A percentile compares a stretch with the other conserved stretches of the same genome.
These are phyloP conservation scores for Papio anubis DNA, from an alignment of 2,113 vertebrate genomes.

Conservation along the genomic window DNA sequence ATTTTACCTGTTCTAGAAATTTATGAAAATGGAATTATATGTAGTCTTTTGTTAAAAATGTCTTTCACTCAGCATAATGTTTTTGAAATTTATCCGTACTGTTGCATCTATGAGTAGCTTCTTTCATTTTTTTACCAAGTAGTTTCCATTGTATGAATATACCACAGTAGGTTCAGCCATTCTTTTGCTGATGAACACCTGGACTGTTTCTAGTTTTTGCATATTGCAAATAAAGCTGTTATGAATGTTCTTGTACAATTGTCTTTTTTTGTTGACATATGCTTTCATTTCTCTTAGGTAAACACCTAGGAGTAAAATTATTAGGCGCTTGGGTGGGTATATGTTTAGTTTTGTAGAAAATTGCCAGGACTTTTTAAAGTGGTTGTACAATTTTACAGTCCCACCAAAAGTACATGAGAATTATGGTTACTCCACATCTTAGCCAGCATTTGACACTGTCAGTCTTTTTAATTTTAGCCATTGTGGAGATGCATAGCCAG, in stretches of 20 bases:
- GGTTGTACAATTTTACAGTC: neutral
- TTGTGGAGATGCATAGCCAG: neutral
- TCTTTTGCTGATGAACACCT: neutral
- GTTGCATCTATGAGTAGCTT: neutral
- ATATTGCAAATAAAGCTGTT: neutral
- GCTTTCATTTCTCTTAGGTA: neutral
- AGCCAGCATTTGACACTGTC: neutral
- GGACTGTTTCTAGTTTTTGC: neutral
- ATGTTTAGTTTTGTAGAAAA: neutral
- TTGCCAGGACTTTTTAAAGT: neutral
- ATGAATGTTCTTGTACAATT: neutral
- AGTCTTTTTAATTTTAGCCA: neutral
- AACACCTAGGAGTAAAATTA: neutral
- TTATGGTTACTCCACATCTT: neutral
- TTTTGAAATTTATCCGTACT: neutral
- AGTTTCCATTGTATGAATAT: neutral
- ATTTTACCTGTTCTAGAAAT: neutral
- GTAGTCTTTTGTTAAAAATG: neutral
- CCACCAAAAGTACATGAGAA: neutral
- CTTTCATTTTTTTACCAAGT: neutral
- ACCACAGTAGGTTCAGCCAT: neutral
- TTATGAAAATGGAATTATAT: neutral
- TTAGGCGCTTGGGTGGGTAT: neutral
- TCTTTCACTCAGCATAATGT: neutral
- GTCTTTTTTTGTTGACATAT: neutral